Evolutionary conservation across 2,888 invertebrate species (phyloP).

Genomic region (Clistopyga incitator): DNA sequence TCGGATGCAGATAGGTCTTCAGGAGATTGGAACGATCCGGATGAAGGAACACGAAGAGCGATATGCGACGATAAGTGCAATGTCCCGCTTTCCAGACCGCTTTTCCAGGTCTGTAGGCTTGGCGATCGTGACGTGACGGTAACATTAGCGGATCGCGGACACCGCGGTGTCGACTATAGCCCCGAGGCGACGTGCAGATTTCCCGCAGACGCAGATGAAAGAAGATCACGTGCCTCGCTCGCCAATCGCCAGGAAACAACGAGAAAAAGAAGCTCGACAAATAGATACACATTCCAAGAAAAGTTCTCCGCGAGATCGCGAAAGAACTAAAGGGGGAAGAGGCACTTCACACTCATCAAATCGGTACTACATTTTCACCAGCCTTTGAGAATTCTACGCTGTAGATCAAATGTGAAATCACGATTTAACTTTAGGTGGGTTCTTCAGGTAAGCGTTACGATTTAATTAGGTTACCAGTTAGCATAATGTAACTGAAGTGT

Average conservation of each 20-base stretch:
- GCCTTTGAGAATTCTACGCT: neutral
- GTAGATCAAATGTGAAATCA: neutral
- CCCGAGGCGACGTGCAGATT: conserved; percentile 3
- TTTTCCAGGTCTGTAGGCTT: conserved; percentile 40
- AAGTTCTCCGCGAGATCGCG: neutral
- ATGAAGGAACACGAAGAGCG: neutral
- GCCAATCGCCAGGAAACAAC: neutral
- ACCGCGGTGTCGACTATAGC: conserved; percentile 30
- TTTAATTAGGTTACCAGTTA: too few relatives aligned
- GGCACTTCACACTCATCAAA: neutral
- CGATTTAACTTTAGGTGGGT: too few relatives aligned
- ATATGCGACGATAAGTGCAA: neutral
- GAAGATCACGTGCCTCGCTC: neutral
- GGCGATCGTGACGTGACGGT: conserved; percentile 51
- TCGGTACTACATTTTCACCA: too few relatives aligned
- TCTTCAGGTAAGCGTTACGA: too few relatives aligned
- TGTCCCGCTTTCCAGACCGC: conserved; percentile 56
- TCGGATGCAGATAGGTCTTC: neutral
- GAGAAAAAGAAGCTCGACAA: conserved; percentile 6
- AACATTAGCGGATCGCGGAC: conserved; percentile 34
- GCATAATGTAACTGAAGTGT: too few relatives aligned
- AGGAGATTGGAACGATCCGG: conserved; percentile 29
- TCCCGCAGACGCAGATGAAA: conserved; percentile 28
- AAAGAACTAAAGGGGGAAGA: neutral
- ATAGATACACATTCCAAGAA: conserved; percentile 4